Percentiles rank a stretch among this genome's conserved stretches.
Evolutionary conservation across 2,888 invertebrate species (phyloP).

Genomic region (Panopea generosa): DNA sequence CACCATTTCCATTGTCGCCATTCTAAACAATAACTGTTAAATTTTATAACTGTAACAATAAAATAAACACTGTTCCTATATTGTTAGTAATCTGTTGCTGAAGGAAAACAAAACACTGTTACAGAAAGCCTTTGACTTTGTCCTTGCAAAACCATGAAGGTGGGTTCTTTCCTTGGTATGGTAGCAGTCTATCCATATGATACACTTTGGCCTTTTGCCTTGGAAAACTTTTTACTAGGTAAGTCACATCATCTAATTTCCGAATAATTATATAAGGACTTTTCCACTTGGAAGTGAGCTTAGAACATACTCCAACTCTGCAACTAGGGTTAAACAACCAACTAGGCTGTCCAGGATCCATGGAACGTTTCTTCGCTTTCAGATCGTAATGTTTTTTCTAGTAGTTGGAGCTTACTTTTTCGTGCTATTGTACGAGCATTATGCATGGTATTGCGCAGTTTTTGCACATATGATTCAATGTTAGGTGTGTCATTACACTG

Average conservation of each 20-base stretch:
- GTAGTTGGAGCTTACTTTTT: not conserved
- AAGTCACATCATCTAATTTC: slow-evolving; percentile 41
- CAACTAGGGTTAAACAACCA: slow-evolving; percentile 47
- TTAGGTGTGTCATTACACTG: not conserved
- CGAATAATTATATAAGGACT: slow-evolving; percentile 41
- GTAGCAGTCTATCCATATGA: slow-evolving; percentile 40
- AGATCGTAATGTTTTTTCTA: slow-evolving; percentile 40
- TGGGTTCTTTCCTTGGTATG: slow-evolving; percentile 23
- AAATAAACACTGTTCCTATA: too few species aligned
- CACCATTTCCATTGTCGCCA: too few species aligned
- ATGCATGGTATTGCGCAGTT: not conserved
- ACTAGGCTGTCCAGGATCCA: slow-evolving; percentile 26
- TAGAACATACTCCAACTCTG: slow-evolving; percentile 40
- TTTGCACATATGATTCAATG: not conserved
- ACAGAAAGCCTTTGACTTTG: too few species aligned
- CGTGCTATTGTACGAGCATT: not conserved
- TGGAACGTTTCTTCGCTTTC: slow-evolving; percentile 11
- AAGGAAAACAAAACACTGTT: too few species aligned
- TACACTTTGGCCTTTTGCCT: slow-evolving; percentile 30
- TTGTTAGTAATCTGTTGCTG: too few species aligned
- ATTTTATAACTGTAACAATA: too few species aligned
- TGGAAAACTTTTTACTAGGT: slow-evolving; percentile 35
- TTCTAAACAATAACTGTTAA: too few species aligned
- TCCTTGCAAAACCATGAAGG: too few species aligned
- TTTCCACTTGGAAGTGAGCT: slow-evolving; percentile 42